Base-by-base conservation (phyloP, 2,888 invertebrate species). In the Mayetiola destructor region DNA sequence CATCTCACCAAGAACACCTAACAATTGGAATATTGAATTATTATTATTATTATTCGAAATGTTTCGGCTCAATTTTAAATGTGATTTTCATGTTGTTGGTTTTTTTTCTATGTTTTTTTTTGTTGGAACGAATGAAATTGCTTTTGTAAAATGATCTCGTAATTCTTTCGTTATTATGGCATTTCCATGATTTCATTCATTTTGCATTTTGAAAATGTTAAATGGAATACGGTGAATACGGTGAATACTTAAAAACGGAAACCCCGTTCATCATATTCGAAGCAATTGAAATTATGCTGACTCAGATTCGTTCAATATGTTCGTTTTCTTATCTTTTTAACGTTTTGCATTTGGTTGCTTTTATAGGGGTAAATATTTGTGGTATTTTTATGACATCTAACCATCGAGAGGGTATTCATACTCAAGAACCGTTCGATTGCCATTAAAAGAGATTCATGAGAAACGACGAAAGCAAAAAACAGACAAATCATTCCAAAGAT, bases 81-180 rank as follows among this genome's bases (percentile, higher is more conserved):
- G 36, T 55, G 54, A 55, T 30, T 55, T 55, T 55, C 54, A 55
- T 55, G 54, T 53, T 30, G 29, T 55, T 10, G n/a, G n/a, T n/a
- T n/a, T n/a, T n/a, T n/a, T n/a, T n/a, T n/a, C n/a, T n/a, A n/a
- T n/a, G n/a, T n/a, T n/a, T n/a, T n/a, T n/a, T n/a, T n/a, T n/a
- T n/a, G n/a, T n/a, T n/a, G n/a, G 32, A 32, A 18, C 3, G 20
- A 32, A 53, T 53, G 30, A 32, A 53, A 32, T 53, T 32, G 20
- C 30, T 53, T 18, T 32, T 30, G n/a, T n/a, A n/a, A 48, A 48
- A 48, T 16, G 48, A 16, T 21, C 42, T 18, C 9, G 10, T 32
- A 30, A 53, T 53, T 53, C 29, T 18, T 52, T 12, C 12, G 23
- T 53, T 53, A 53, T 32, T 30, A 2, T 23, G 27, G 27, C 27